Base-by-base conservation (phyloP, 2,797 vertebrate species). In the Odontamblyopus rebecca region DNA sequence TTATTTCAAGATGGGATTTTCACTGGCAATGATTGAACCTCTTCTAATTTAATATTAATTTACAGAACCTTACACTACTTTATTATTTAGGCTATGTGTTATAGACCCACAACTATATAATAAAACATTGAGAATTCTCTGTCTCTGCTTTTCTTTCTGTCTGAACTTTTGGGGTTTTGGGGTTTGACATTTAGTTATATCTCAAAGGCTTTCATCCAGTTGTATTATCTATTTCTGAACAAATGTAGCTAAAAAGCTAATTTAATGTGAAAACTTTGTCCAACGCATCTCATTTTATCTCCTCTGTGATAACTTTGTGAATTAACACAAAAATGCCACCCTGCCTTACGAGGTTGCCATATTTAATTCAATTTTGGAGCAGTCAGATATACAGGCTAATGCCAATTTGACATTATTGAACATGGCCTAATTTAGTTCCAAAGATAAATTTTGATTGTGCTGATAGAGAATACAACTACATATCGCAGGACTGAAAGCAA, bases 181-280 rank as follows among this genome's bases (percentile, higher is more conserved):
- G 41, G 23, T 65, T 26, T 73, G 71, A 54, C 65, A 32, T 68
- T 68, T 73, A 54, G 5, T 29, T 12, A 63, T 64, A 80, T 74
- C 74, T 76, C 56, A 1, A 1, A 71, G 72, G 23, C 71, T 74
- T 82, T 83, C 65, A 61, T 65, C 18, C 26, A 68, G 23, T 68
- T 70, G 69, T 71, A 5, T 16, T 1, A 72, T 71, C 41, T 26
- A 1, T 67, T 66, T 68, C 35, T 69, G 71, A 29, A 54, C 18
- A 32, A 61, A 67, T 9, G 30, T 1, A 29, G 26, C 53, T 64
- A 13, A 61, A 16, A 26, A 69, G 11, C 35, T 18, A 1, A 23
- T 65, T 78, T 79, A 13, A 70, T 67, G 79, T 48, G 44, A 48
- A 48, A 15, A 16, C 44, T 4, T 48, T 13, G 26, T 57, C 80